Evolutionary conservation across 2,888 invertebrate species (phyloP).

Genomic region (Drosophila mayaguana): DNA sequence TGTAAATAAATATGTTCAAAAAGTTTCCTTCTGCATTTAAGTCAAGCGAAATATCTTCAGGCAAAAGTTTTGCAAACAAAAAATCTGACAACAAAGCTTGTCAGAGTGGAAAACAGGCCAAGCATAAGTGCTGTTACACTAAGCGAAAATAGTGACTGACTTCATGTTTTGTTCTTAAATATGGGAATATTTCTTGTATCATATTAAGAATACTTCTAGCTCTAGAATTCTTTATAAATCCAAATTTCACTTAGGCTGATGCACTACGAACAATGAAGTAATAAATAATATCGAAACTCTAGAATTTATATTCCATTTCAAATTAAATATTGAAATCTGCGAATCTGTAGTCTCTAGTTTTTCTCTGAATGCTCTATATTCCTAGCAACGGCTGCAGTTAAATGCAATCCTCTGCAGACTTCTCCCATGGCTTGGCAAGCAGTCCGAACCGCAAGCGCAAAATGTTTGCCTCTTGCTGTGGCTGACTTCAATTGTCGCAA

Average conservation of each 20-base stretch:
- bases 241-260: too few relatives aligned
- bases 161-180: too few relatives aligned
- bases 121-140: neutral
- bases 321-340: neutral
- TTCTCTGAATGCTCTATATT: neutral
- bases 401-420: neutral
- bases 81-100: neutral
- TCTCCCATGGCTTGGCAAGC: neutral
- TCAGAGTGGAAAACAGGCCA: neutral
- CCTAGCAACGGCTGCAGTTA: constrained; percentile 5
- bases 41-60: constrained; percentile 26
- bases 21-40: constrained; percentile 45
- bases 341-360: neutral
- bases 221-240: too few relatives aligned
- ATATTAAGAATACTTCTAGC: too few relatives aligned
- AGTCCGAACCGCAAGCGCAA: constrained; percentile 13
- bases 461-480: constrained; percentile 8
- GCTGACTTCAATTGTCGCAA: constrained; percentile 21
- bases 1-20: constrained; percentile 61
- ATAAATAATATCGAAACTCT: too few relatives aligned
- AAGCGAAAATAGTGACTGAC: neutral
- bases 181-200: too few relatives aligned
- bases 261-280: too few relatives aligned
- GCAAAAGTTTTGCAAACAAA: constrained; percentile 6
- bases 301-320: too few relatives aligned